phyloP scores from a whole-genome alignment of 2,113 vertebrate species.

The Malurus melanocephalus region DNA sequence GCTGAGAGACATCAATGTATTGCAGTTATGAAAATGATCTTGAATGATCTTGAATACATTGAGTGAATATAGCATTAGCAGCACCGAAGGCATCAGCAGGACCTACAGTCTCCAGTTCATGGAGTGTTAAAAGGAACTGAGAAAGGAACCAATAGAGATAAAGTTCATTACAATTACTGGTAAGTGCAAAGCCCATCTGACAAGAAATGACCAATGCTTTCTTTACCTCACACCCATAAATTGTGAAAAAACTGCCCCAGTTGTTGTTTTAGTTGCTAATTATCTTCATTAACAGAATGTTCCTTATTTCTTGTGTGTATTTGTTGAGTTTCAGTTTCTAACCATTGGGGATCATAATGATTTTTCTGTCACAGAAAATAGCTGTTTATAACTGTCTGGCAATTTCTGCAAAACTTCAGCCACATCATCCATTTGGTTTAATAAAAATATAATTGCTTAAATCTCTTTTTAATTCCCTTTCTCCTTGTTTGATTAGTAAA shows the following conservation, averaged over 20 bases:
- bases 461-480: neutral
- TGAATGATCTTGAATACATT: neutral
- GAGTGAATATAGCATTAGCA: neutral
- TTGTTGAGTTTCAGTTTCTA: neutral
- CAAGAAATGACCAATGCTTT: neutral
- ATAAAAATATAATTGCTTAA: constrained; percentile 12
- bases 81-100: neutral
- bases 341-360: neutral
- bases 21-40: neutral
- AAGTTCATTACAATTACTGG: neutral
- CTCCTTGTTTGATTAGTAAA: constrained; percentile 6
- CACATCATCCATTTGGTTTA: neutral
- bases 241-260: neutral
- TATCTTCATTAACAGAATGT: neutral
- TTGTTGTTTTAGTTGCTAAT: neutral
- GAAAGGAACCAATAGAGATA: neutral
- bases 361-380: constrained; percentile 12
- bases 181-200: neutral
- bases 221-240: neutral
- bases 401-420: constrained; percentile 17
- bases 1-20: neutral
- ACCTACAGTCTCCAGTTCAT: neutral
- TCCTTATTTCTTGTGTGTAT: neutral
- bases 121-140: neutral
- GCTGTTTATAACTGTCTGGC: neutral